These are phyloP conservation scores for Zaprionus ornatus DNA, from an alignment of 1,140 invertebrate genomes.

Conservation along the genomic window DNA sequence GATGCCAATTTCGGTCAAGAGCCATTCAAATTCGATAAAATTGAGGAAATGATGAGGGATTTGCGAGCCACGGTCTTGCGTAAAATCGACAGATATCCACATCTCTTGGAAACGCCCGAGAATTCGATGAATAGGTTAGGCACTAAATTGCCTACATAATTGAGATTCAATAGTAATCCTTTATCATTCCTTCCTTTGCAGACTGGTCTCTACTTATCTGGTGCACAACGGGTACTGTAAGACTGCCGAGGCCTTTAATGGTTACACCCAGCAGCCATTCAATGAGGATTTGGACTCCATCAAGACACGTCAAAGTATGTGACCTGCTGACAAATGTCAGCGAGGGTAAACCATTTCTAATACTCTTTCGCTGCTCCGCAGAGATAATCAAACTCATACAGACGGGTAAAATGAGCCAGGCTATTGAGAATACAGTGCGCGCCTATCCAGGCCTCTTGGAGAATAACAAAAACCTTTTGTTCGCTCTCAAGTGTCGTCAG, in stretches of 20 bases:
- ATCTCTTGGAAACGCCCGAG: conserved; percentile 68
- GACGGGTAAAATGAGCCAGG: conserved; percentile 96
- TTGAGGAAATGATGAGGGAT: conserved; percentile 98
- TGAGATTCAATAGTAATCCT: not conserved
- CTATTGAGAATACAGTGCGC: conserved; percentile 94
- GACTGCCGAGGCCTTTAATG: conserved; percentile 97
- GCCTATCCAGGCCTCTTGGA: conserved; percentile 96
- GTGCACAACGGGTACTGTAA: conserved; percentile 98
- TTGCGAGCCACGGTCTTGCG: conserved; percentile 90
- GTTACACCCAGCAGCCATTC: conserved; percentile 94
- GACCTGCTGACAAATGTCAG: not conserved
- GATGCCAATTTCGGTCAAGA: conserved; percentile 99
- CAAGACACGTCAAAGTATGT: conserved; percentile 97
- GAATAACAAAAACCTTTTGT: conserved; percentile 94
- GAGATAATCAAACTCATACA: conserved; percentile 97
- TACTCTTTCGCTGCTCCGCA: conserved; percentile 84
- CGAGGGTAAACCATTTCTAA: not conserved
- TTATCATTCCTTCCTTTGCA: conserved; percentile 82
- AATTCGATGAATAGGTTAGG: conserved; percentile 68
- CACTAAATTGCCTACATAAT: not conserved
- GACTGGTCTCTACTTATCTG: conserved; percentile 98
- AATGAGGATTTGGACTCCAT: conserved; percentile 97
- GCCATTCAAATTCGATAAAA: conserved; percentile 97
- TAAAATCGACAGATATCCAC: conserved; percentile 67
- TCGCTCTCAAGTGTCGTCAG: conserved; percentile 97